Evolutionary conservation across 2,797 vertebrate species (phyloP), one percentile per base, ranked within the genome.

Genomic region (Ptychadena robeensis): DNA sequence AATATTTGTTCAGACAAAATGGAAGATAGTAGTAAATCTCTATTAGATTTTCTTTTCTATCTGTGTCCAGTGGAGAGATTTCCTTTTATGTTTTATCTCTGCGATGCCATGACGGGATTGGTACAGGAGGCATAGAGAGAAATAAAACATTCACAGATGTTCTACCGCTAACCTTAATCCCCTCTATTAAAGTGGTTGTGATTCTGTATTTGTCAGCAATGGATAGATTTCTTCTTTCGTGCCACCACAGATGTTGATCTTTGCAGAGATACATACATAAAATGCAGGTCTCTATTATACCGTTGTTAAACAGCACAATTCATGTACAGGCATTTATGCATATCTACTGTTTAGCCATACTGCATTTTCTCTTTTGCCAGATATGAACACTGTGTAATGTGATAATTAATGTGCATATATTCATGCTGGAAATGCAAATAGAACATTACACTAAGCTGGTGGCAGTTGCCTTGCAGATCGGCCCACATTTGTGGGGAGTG

Each of bases 381-480:
- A 65, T 66, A 65, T 28, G 2, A 65, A 40, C 9, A 22, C 18
- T 18, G 28, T 31, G 18, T 66, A 44, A 77, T 77, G 34, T 77
- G 63, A 77, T 77, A 77, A 77, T 48, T 66, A 66, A 77, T 77
- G 74, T 77, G 37, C 28, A 77, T 66, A 77, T 31, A 64, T 76
- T 76, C 35, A 44, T 25, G 22, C 25, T 44, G 27, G n/a, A 76
- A 76, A 76, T 76, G 61, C 59, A 77, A 77, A 48, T 77, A 28
- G 48, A 65, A 32, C 31, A 48, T 66, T 64, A 67, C 63, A 77
- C 37, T 27, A 66, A 48, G 27, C 74, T 25, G 40, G 67, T 69
- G 34, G 35, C 66, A 69, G 67, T 69, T n/a, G 22, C 34, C 34
- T 68, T 4, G n/a, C 30, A 53, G 63, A 66, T 66, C 63, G 67